Base-by-base conservation (phyloP, 2,888 invertebrate genomes). In the Parnassius apollo region DNA sequence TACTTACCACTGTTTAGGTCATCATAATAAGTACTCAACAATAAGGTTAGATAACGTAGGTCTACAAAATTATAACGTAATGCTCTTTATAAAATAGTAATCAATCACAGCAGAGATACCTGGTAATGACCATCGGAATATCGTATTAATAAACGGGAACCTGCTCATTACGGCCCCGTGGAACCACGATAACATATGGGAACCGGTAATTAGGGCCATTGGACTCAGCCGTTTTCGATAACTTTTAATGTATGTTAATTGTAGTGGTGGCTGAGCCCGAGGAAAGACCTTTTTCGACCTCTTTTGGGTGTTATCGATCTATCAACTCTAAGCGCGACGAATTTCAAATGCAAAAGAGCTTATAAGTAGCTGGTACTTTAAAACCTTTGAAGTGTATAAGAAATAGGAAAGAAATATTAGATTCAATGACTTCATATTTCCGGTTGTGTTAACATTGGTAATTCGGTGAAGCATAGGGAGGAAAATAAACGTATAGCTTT, bases 241-340 rank as follows among this genome's bases (percentile, higher is more conserved):
- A 89, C 89, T 88, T 87, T 86, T 89, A 91, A 91, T 90, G 88
- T 84, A 90, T 86, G 89, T 84, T 91, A 91, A 91, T 91, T 88
- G 90, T 85, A 88, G 88, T 76, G 84, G 82, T 70, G 66, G 72
- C 74, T 75, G 77, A 71, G 85, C 89, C 88, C 70, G 83, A 78
- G 84, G 89, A 80, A 81, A 75, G 63, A 65, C 69, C 68, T 70
- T 62, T 57, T 59, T 54, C 52, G 42, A 53, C 42, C 45, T 49
- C 12, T 18, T 50, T 58, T 42, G 57, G 10, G 42, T 42, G 53
- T 59, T 59, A 51, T 64, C 64, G 57, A 42, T 60, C 56, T 46
- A 56, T 62, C 57, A 11, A 42, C 25, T 64, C 48, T 60, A 56
- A 59, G 57, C 42, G 60, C 46, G 42, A 53, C 44, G 55, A 59